Base-by-base conservation (phyloP, 2,113 vertebrate species). In the Gambusia affinis region DNA sequence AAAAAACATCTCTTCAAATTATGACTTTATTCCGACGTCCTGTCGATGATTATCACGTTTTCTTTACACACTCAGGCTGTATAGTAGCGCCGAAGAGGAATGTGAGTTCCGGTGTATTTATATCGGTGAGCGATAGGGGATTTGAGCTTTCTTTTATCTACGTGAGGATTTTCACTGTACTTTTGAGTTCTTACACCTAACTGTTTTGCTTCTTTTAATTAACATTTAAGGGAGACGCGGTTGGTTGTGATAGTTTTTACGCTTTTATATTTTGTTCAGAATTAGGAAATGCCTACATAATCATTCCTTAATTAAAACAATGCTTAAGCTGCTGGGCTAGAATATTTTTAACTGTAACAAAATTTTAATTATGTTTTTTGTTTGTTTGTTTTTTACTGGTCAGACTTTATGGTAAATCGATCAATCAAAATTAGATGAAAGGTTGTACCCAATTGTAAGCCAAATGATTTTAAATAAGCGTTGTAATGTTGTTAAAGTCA, bases 91-190 rank as follows among this genome's bases (percentile, higher is more conserved):
- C 57, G 3, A 70, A 2, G 10, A 67, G 27, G 24, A 27, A 33
- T 54, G 62, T 30, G 67, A 31, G 35, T 27, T 78, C 61, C 61
- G 64, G 22, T 33, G 31, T 33, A 7, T 75, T 63, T 70, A 73
- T 81, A 60, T 35, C 81, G 51, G 3, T 57, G 57, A 29, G 67
- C 75, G 64, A 80, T 62, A 71, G 8, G 31, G 64, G 67, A 80
- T 72, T 82, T 82, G 57, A 76, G 77, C 86, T 87, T 88, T 72
- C 86, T 87, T 88, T 73, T 39, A 65, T 70, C 72, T 62, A 7
- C 62, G 60, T 67, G 71, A 54, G 67, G 70, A 47, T 82, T 84
- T 80, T 78, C 28, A n/a, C 14, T 74, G n/a, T 28, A 76, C 67
- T 73, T 70, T 70, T 60, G 3, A 8, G 24, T 4, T 29, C 57